Percentiles rank a stretch among this genome's conserved stretches.
Evolutionary conservation across 1,140 invertebrate species (phyloP).

Genomic region (Amphibalanus amphitrite): DNA sequence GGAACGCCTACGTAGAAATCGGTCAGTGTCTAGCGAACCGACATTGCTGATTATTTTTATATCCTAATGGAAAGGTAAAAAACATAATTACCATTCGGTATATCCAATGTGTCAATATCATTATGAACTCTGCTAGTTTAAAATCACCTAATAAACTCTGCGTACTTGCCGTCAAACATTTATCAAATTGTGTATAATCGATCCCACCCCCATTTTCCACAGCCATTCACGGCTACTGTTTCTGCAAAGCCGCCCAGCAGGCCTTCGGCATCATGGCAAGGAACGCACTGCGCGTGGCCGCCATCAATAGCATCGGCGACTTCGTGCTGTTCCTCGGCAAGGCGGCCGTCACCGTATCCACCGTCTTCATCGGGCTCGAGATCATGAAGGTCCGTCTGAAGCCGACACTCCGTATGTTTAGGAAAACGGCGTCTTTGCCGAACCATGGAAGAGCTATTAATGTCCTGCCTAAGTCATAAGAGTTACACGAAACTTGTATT

Average conservation of each 20-base stretch:
- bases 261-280: constrained; percentile 64
- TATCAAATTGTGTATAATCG: too few species aligned
- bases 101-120: too few species aligned
- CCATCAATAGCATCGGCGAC: constrained; percentile 84
- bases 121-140: too few species aligned
- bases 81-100: too few species aligned
- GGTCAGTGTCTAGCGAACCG: too few species aligned
- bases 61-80: too few species aligned
- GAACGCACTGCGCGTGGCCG: constrained; percentile 71
- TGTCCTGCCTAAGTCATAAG: background rate
- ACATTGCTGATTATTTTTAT: too few species aligned
- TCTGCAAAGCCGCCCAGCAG: constrained; percentile 43
- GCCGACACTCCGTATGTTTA: constrained; percentile 12
- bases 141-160: too few species aligned
- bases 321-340: constrained; percentile 88
- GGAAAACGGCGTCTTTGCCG: background rate
- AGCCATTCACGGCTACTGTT: constrained; percentile 52
- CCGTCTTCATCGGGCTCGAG: constrained; percentile 47
- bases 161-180: too few species aligned
- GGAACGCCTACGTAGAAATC: constrained; percentile 64
- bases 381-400: constrained; percentile 34
- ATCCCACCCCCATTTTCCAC: too few species aligned
- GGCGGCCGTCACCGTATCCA: constrained; percentile 58
- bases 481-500: too few species aligned
- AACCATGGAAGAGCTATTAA: background rate